phyloP scores from a whole-genome alignment of 2,113 vertebrate species.

The Cercopithecus mona region DNA sequence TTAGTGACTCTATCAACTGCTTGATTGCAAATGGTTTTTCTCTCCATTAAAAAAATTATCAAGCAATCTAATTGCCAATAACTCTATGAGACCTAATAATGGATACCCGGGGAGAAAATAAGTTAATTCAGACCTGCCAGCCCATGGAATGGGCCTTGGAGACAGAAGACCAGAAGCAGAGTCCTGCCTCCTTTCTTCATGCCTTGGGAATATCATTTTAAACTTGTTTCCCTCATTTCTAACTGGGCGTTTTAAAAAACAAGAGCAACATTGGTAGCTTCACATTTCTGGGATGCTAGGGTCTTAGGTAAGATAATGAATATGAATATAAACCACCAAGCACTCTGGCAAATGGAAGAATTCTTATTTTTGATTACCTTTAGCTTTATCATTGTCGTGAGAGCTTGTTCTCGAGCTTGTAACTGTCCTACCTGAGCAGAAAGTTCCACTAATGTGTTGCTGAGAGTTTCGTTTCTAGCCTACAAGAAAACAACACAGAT shows the following conservation, averaged over 20 bases:
- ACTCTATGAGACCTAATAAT: neutral
- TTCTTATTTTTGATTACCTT: constrained; percentile 85
- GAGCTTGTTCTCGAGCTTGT: constrained; percentile 92
- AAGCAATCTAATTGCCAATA: neutral
- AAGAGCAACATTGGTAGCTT: neutral
- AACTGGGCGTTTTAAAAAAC: neutral
- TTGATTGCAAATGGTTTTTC: neutral
- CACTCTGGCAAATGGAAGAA: neutral
- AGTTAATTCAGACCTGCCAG: neutral
- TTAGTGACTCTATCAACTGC: neutral
- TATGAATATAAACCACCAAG: neutral
- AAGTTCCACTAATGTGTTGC: constrained; percentile 86
- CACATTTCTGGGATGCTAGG: neutral
- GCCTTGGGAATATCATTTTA: neutral
- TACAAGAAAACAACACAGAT: constrained; percentile 72
- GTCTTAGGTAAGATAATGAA: neutral
- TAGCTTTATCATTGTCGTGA: constrained; percentile 89
- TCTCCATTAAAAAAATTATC: neutral
- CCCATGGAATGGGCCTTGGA: neutral
- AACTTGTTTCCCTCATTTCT: neutral
- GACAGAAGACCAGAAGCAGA: neutral
- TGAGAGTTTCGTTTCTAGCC: constrained; percentile 91
- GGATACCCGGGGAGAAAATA: neutral
- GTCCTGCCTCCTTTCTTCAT: neutral
- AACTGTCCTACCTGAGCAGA: constrained; percentile 90